Evolutionary conservation across 35 echinoderm and acorn worm species (phyloP).

Genomic region (Diadema setosum): DNA sequence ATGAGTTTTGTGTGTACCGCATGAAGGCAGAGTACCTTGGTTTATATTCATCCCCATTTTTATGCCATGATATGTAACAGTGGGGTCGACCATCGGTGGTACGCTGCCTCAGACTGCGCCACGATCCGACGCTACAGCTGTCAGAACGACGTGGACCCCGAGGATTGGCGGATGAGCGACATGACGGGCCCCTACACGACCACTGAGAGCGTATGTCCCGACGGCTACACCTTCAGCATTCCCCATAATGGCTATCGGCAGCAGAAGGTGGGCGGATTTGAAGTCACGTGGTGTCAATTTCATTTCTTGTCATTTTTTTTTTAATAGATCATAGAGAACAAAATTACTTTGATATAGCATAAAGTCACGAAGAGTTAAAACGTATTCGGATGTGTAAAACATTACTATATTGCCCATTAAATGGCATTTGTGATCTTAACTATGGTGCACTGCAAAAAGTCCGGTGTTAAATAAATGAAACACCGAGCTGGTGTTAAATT

Average conservation of each 20-base stretch:
- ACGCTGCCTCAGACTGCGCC: conserved; percentile 40
- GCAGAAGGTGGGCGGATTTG: conserved; percentile 48
- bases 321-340: not conserved
- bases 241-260: conserved; percentile 67
- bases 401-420: too few species aligned
- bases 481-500: too few species aligned
- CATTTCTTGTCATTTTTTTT: not conserved
- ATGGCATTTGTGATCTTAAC: too few species aligned
- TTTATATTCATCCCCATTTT: too few species aligned
- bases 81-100: conserved; percentile 48
- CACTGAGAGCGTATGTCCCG: conserved; percentile 11
- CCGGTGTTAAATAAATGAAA: too few species aligned
- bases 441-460: too few species aligned
- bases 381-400: too few species aligned
- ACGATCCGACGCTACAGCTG: conserved; percentile 35
- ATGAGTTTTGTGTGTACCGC: too few species aligned
- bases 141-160: conserved; percentile 21
- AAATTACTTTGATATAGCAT: not conserved
- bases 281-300: not conserved
- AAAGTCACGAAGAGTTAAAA: not conserved
- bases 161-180: conserved; percentile 56
- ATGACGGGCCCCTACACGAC: conserved; percentile 19
- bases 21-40: too few species aligned
- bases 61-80: too few species aligned
- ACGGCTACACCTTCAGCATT: conserved; percentile 64